Base-by-base conservation (phyloP, 2,113 vertebrate genomes). In the Callorhinus ursinus region DNA sequence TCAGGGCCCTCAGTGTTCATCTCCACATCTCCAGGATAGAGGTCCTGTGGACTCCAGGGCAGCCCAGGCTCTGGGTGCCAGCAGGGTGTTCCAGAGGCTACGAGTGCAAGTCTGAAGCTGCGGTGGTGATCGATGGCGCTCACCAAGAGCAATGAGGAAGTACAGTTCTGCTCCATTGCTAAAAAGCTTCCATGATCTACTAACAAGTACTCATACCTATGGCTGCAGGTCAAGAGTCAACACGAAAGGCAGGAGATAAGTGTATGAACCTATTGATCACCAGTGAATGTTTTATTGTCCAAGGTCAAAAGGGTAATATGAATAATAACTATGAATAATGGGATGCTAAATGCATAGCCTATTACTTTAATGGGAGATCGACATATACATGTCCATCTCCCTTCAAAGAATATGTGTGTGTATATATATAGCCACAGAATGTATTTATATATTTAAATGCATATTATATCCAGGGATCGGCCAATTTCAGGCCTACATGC, bases 41-140 rank as follows among this genome's bases (percentile, higher is more conserved):
- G 4, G 24, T 14, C 33, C 53, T 63, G 3, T 3, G n/a, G 72
- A 59, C 57, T 72, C 33, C 28, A 0, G 2, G 11, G 33, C 12
- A 21, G 2, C 31, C 21, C 22, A 19, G 51, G 3, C 2, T 7
- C 42, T 77, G 71, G 24, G 36, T 18, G 10, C 22, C 7, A 18
- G 63, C 31, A 11, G 12, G 31, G 22, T n/a, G n/a, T 19, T 87
- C 59, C 0, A 0, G 46, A 24, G 26, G 15, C n/a, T 28, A 1
- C 4, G 15, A 69, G 15, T n/a, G 19, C 0, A 2, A 69, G 39
- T 28, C 57, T 19, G 10, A 33, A 77, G 51, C 24, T 24, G 13
- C 39, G 5, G 77, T 0, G 26, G 24, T 12, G 4, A 3, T 33
- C 13, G 19, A 63, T 5, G 36, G 67, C 51, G 49, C 59, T 33